A percentile compares a stretch with the other conserved stretches of the same genome.
These are phyloP conservation scores for Hofmannophila pseudospretella DNA, from an alignment of 2,888 invertebrate species.

Conservation along the genomic window DNA sequence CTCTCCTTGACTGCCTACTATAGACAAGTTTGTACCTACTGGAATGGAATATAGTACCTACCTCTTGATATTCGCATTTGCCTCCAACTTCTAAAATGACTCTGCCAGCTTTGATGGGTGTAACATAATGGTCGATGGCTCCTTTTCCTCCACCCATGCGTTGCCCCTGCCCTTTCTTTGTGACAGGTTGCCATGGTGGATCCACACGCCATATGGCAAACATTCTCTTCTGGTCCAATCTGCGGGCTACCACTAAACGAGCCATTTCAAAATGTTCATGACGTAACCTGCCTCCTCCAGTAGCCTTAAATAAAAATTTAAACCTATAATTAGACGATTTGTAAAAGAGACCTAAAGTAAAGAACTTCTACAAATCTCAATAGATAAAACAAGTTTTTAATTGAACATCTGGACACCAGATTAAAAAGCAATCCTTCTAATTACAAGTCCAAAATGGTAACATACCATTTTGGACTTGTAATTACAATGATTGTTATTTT, in stretches of 20 bases:
- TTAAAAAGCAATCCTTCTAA: too few relatives aligned
- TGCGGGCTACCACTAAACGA: constrained; percentile 85
- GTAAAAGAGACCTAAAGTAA: too few relatives aligned
- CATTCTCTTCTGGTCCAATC: constrained; percentile 87
- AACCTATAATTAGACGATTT: background rate
- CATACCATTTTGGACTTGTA: too few relatives aligned
- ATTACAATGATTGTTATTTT: too few relatives aligned
- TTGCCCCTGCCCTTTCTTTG: constrained; percentile 92
- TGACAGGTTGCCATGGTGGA: constrained; percentile 96
- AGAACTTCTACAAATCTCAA: background rate
- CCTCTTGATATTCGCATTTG: constrained; percentile 90
- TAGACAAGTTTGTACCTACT: too few relatives aligned
- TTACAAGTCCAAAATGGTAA: too few relatives aligned
- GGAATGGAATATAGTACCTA: too few relatives aligned
- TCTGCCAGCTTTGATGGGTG: constrained; percentile 93
- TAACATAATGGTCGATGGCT: constrained; percentile 95
- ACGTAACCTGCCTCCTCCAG: constrained; percentile 88
- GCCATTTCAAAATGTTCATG: constrained; percentile 93
- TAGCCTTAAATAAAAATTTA: constrained; percentile 77
- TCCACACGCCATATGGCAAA: constrained; percentile 98
- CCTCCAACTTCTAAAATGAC: constrained; percentile 97
- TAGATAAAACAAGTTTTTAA: background rate
- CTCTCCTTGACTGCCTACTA: too few relatives aligned
- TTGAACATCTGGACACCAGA: background rate
- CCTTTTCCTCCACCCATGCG: constrained; percentile 99